Evolutionary conservation across 2,797 vertebrate genomes (phyloP).

Genomic region (Propithecus deckenii): DNA sequence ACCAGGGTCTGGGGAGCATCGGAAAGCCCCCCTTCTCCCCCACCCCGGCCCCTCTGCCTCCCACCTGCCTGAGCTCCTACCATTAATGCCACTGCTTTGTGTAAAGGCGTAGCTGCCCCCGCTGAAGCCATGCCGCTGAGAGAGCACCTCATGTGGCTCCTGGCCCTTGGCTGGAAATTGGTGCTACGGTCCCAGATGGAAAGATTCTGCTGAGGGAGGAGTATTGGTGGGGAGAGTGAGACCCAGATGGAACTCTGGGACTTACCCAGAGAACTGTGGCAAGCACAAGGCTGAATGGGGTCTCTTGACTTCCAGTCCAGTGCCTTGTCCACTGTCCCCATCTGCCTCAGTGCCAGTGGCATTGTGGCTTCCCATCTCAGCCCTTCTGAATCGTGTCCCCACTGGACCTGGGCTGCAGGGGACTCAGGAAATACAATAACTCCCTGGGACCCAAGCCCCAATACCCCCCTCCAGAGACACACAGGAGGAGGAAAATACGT

Average conservation of each 20-base stretch:
- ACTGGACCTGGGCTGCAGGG: not conserved
- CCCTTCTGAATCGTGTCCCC: not conserved
- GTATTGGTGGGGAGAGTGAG: not conserved
- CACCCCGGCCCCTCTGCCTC: not conserved
- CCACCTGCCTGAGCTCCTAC: not conserved
- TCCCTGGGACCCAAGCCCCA: not conserved
- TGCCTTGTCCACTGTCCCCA: not conserved
- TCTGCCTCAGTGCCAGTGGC: not conserved
- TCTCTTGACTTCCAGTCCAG: not conserved
- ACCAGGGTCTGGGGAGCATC: not conserved
- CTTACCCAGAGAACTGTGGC: not conserved
- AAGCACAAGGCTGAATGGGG: fast-evolving
- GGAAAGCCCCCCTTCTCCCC: not conserved
- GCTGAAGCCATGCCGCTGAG: not conserved
- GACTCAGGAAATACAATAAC: not conserved
- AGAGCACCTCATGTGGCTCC: not conserved
- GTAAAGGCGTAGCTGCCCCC: not conserved
- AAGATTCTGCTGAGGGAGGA: fast-evolving
- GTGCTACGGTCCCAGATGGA: not conserved
- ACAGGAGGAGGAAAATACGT: not conserved
- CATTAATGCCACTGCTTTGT: not conserved
- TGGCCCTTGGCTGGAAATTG: not conserved
- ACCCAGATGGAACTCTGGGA: not conserved
- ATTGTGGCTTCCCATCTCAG: not conserved
- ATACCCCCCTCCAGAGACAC: not conserved